Evolutionary conservation across 2,888 invertebrate species (phyloP), one percentile per base, ranked within the genome.

Genomic region (Philopedon plagiatum): DNA sequence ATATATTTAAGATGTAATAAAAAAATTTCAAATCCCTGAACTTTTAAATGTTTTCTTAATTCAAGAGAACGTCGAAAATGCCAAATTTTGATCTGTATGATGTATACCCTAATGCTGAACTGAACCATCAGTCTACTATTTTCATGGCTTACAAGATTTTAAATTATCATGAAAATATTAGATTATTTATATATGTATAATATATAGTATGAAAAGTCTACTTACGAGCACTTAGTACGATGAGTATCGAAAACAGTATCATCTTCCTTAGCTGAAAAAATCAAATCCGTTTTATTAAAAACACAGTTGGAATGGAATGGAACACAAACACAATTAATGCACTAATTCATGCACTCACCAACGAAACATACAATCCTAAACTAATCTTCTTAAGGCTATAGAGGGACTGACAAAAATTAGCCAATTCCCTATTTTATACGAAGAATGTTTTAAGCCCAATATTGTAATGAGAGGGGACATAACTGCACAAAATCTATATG

Each of bases 381-480:
- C 73, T 63, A 69, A 66, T 71, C 68, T 76, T 75, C 19, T 13
- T 29, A 37, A 70, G 56, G 46, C 51, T 69, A 74, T 75, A 58
- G 72, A 75, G 73, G 74, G 75, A 80, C 78, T 80, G 77, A 61
- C 69, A 34, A 39, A 49, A 70, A 76, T 74, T 75, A 72, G 61
- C 56, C 64, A 75, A 78, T 72, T 77, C 75, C 66, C 65, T 75
- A 76, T 77, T 80, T 80, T 81, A 80, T 81, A 81, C 62, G 64
- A 70, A 34, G 66, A 62, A n/a, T 15, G 60, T 49, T 41, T 21
- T 37, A 60, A 64, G 18, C 18, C 57, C 46, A 51, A 56, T 71
- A 51, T 21, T 56, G 60, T 71, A 51, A 57, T 57, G 34, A 71
- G 67, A 73, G 73, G 76, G 71, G 76, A 77, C 76, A 77, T 65